phyloP scores from a whole-genome alignment of 2,797 vertebrate species.

The Acridotheres tristis region DNA sequence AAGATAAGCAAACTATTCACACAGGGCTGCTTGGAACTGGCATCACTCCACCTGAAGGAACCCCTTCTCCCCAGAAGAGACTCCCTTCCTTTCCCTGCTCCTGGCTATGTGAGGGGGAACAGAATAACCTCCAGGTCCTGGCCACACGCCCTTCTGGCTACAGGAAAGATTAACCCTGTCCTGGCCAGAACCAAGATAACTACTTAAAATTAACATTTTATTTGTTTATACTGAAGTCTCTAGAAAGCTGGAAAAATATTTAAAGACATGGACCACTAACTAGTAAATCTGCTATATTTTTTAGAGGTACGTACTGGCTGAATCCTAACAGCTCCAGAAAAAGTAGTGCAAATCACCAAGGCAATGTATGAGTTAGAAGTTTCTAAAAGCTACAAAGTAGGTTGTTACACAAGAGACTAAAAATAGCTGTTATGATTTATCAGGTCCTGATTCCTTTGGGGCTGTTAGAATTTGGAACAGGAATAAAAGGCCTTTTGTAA shows the following conservation, averaged over 20 bases:
- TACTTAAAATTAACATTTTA: background rate
- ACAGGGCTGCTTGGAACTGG: background rate
- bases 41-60: background rate
- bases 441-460: slow-evolving; percentile 30
- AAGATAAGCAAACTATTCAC: background rate
- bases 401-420: slow-evolving; percentile 39
- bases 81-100: background rate
- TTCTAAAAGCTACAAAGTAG: slow-evolving; percentile 33
- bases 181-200: background rate
- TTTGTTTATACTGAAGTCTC: background rate
- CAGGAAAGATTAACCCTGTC: background rate
- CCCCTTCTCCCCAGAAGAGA: background rate
- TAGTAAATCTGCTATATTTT: background rate
- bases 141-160: too few relatives aligned
- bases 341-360: background rate
- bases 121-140: rapidly evolving
- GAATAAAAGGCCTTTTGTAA: background rate
- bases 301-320: background rate
- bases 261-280: background rate
- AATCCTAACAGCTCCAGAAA: background rate
- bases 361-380: slow-evolving; percentile 16
- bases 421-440: slow-evolving; percentile 45
- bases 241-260: background rate
- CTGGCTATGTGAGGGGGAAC: too few relatives aligned
- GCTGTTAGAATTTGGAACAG: slow-evolving; percentile 29